These are phyloP conservation scores for Chydorus sphaericus DNA, from an alignment of 2,888 invertebrate species.

Conservation along the genomic window DNA sequence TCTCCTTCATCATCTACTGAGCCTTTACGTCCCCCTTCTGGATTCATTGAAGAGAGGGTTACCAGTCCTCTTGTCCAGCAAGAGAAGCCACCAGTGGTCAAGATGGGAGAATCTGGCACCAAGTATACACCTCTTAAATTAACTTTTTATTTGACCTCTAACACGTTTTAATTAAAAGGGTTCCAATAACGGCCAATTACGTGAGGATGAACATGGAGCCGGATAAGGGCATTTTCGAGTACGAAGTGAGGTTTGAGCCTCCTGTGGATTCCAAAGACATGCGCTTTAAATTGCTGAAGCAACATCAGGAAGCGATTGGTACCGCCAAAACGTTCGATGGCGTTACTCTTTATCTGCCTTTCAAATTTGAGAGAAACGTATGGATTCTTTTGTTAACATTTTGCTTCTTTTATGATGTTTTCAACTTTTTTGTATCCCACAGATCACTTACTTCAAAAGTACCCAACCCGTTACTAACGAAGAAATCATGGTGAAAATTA, in stretches of 20 bases:
- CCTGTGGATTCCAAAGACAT: conserved; percentile 52
- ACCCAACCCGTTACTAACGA: conserved; percentile 39
- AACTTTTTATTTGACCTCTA: background rate
- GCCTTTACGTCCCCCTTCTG: background rate
- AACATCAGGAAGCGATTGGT: conserved; percentile 45
- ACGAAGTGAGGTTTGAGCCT: conserved; percentile 63
- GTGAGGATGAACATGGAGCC: conserved; percentile 49
- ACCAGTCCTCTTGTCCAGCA: background rate
- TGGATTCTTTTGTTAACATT: too few species aligned
- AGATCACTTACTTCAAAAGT: conserved; percentile 27
- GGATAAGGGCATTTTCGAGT: conserved; percentile 60
- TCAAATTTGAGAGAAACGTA: conserved; percentile 43
- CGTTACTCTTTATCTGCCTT: conserved; percentile 54
- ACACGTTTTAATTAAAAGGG: background rate
- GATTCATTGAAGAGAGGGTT: background rate
- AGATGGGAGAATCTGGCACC: background rate
- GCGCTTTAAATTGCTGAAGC: conserved; percentile 43
- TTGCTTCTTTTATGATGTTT: too few species aligned
- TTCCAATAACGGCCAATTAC: conserved; percentile 49
- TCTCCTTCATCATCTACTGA: background rate
- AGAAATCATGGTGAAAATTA: conserved; percentile 37
- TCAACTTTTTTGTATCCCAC: too few species aligned
- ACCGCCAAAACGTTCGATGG: conserved; percentile 61
- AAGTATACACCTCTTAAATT: background rate
- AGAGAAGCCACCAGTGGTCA: background rate